Percentiles rank a stretch among this genome's conserved stretches.
phyloP scores from a whole-genome alignment of 2,888 invertebrate genomes.

The Sclerodermus sp. region DNA sequence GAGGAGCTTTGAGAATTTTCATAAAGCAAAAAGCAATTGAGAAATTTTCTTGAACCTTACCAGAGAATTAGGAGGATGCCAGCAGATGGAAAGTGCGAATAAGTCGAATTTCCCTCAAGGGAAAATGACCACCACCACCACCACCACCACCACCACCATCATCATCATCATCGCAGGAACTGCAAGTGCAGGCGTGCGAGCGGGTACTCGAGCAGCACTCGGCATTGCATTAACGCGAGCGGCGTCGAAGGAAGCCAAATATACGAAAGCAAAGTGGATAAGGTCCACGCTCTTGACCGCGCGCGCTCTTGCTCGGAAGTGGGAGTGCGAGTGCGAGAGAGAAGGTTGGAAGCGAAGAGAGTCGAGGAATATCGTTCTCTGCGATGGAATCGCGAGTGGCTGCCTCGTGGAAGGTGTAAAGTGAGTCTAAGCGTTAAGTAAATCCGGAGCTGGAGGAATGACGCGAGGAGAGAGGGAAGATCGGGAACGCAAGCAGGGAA shows the following conservation, averaged over 20 bases:
- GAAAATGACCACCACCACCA: too few relatives aligned
- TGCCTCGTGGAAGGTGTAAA: slow-evolving; percentile 23
- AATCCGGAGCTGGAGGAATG: slow-evolving; percentile 20
- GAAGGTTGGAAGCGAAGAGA: neutral
- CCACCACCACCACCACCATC: too few relatives aligned
- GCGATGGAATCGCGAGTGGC: neutral
- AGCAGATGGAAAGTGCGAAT: too few relatives aligned
- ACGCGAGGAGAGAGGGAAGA: slow-evolving; percentile 57
- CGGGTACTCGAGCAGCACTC: neutral
- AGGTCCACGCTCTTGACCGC: neutral
- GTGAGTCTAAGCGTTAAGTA: slow-evolving; percentile 38
- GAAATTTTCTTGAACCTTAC: too few relatives aligned
- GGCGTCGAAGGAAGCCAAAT: neutral
- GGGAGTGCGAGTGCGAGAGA: neutral
- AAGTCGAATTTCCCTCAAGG: too few relatives aligned
- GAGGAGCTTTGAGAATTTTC: too few relatives aligned
- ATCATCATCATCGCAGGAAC: too few relatives aligned
- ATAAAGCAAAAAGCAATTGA: too few relatives aligned
- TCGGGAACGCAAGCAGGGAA: slow-evolving; percentile 36
- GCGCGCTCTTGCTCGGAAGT: neutral
- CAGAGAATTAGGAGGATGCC: too few relatives aligned
- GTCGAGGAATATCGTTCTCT: slow-evolving; percentile 2
- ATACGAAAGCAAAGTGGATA: neutral
- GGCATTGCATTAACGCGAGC: neutral
- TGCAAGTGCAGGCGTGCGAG: neutral